phyloP scores from a whole-genome alignment of 2,113 vertebrate species.

The Zosterops borbonicus region DNA sequence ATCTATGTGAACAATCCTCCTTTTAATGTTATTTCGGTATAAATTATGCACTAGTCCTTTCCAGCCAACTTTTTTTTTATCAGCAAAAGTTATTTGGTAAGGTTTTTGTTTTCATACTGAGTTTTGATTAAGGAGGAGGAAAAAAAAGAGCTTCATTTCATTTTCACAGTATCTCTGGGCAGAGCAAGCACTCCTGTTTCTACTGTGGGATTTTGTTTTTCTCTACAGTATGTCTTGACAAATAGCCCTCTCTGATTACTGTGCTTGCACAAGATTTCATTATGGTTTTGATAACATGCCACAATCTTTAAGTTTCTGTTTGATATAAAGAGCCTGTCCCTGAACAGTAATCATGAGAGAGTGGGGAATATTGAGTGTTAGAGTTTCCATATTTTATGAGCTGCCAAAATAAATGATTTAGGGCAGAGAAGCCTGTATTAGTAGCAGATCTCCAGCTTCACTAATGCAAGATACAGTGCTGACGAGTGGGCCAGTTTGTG shows the following conservation, averaged over 20 bases:
- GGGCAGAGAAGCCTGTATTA: slow-evolving; percentile 42
- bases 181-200: slow-evolving; percentile 58
- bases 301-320: slow-evolving; percentile 65
- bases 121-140: slow-evolving; percentile 60
- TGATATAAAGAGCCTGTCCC: slow-evolving; percentile 66
- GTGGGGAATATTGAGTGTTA: slow-evolving; percentile 67
- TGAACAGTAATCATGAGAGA: slow-evolving; percentile 54
- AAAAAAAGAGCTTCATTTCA: slow-evolving; percentile 49
- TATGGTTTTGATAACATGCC: slow-evolving; percentile 73
- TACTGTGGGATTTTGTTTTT: slow-evolving; percentile 70
- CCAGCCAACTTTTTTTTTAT: slow-evolving; percentile 40
- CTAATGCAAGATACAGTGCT: slow-evolving; percentile 35
- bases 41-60: slow-evolving; percentile 36
- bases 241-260: slow-evolving; percentile 70
- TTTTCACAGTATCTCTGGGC: slow-evolving; percentile 56
- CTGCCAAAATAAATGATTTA: slow-evolving; percentile 72
- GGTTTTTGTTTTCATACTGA: slow-evolving; percentile 58
- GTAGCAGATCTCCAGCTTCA: slow-evolving; percentile 65
- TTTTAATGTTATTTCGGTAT: slow-evolving; percentile 56
- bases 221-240: slow-evolving; percentile 63
- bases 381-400: slow-evolving; percentile 68
- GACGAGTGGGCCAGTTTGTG: slow-evolving; percentile 36
- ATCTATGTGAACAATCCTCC: slow-evolving; percentile 33
- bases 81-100: slow-evolving; percentile 53
- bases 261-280: slow-evolving; percentile 66